Percentiles rank a stretch among this genome's conserved stretches.
phyloP scores from a whole-genome alignment of 2,113 vertebrate species.

The Erythrolamprus reginae region DNA sequence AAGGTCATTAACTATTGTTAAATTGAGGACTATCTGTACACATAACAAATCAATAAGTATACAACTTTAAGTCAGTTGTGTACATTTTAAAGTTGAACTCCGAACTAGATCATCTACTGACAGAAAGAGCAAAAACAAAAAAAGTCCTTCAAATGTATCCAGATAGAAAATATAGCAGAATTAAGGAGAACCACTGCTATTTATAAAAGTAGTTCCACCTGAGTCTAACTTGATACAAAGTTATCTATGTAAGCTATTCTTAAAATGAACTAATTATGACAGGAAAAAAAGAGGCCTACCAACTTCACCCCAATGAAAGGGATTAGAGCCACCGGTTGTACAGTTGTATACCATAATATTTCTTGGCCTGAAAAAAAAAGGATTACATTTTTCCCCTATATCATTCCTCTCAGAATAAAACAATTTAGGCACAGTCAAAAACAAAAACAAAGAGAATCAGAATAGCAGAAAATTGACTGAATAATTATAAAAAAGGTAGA shows the following conservation, averaged over 20 bases:
- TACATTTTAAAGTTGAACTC: not conserved
- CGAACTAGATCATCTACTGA: not conserved
- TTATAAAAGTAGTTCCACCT: not conserved
- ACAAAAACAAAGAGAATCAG: not conserved
- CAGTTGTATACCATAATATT: constrained; percentile 95
- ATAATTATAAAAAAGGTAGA: not conserved
- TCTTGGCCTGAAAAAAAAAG: constrained; percentile 74
- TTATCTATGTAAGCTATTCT: constrained; percentile 16
- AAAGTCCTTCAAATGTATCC: not conserved
- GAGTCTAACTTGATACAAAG: not conserved
- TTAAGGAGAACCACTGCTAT: constrained; percentile 22
- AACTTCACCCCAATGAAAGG: constrained; percentile 97
- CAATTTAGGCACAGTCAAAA: not conserved
- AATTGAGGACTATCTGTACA: not conserved
- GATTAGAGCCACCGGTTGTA: constrained; percentile 94
- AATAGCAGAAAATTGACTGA: not conserved
- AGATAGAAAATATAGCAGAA: constrained; percentile 17
- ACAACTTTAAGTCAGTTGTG: not conserved
- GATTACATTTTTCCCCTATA: not conserved
- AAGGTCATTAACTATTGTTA: too few relatives aligned
- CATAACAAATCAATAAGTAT: not conserved
- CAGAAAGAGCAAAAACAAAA: not conserved
- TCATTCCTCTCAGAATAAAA: not conserved
- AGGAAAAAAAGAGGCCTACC: constrained; percentile 76
- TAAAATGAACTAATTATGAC: constrained; percentile 14